Evolutionary conservation across 1,140 invertebrate genomes (phyloP), one percentile per base, ranked within the genome.

Genomic region (Ephestia elutella): DNA sequence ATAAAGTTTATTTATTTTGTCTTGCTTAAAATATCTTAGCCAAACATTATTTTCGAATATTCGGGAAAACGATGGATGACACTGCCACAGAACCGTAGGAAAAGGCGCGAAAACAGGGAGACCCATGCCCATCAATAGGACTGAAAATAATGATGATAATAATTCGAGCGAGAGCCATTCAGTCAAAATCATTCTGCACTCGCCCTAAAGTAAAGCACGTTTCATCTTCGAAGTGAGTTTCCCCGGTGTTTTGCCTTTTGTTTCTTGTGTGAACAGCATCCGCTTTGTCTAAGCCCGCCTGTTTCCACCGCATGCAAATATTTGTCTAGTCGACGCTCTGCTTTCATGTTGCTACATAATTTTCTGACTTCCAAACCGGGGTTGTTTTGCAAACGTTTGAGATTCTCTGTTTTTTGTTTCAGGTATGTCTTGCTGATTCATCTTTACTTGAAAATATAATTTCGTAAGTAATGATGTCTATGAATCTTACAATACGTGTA

Each of bases 211-310:
- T 15, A 7, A 44, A n/a, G 38, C 38, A 2, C 1, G n/a, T 44
- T 44, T 20, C 20, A 25, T 53, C 19, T 53, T 53, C 21, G 50
- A n/a, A 50, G 49, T 11, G 50, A 53, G 50, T 53, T 53, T 79
- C 77, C 70, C 63, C 68, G 66, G 69, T 77, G 74, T 79, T 74
- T 73, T 73, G 72, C 67, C 80, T 80, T 80, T 80, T 80, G 77
- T 83, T 80, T 73, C 71, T 78, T 75, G 71, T 54, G 63, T 63
- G 58, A 79, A 72, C 71, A 73, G 73, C 73, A 73, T 71, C 68
- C 71, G 71, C 77, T 77, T 78, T 75, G 75, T 78, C 72, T 78
- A 68, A 72, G 70, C 58, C 65, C 61, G 59, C 60, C 65, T 61
- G 70, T 73, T 75, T 75, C 38, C 50, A 72, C 65, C 67, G 68